Evolutionary conservation across 2,113 vertebrate species (phyloP), one percentile per base, ranked within the genome.

Genomic region (Leptodactylus fuscus): DNA sequence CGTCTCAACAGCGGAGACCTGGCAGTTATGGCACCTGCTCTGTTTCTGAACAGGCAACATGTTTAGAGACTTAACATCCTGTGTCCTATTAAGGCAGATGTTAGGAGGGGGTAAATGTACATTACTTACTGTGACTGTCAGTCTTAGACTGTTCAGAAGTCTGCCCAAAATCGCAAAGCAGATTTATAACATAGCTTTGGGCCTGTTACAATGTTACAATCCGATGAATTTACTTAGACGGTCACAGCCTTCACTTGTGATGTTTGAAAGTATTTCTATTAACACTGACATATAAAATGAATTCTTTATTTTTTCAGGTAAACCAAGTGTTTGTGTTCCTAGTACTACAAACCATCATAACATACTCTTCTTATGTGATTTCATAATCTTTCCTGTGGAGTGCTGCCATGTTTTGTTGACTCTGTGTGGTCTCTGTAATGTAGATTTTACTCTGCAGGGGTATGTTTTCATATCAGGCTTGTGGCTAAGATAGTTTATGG

Each of bases 401-500:
- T 29, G 10, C 75, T 79, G 75, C 75, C 83, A 79, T 85, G 75
- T 78, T 85, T 78, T 85, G 75, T 85, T 85, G 75, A 79, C 65
- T 85, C 83, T 85, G 83, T 85, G 83, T 85, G 83, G 83, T 85
- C 83, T 85, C 82, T 85, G 62, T 79, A 85, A 85, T 78, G 60
- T 79, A 85, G 83, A 85, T 79, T 77, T 51, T 79, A 27, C 62
- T 79, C 75, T 70, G 53, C 83, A 79, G 83, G 83, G 75, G 75
- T 85, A 85, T 83, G 69, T 85, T 85, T 85, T 85, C 34, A 69
- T 79, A 85, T 79, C 75, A 55, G 75, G 34, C 75, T 80, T 85
- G 83, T 85, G 83, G 83, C 77, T 70, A 51, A 38, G 48, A 79
- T 70, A 75, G 83, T 85, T 85, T 85, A 85, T 79, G 62, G 83